Evolutionary conservation across 2,113 vertebrate genomes (phyloP).

Genomic region (Lycaon pictus): DNA sequence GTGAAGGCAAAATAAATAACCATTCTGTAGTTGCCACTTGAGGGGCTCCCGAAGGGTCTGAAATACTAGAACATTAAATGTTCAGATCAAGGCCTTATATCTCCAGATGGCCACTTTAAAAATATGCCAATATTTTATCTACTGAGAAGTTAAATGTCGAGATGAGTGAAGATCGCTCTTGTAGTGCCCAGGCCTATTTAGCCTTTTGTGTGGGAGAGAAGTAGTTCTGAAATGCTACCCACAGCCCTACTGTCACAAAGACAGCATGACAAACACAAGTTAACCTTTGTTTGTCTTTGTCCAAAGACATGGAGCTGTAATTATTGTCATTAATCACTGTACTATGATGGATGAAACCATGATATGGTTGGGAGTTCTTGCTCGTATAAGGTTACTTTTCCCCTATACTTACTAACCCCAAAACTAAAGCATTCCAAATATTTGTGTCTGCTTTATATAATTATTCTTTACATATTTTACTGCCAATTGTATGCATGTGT

Average conservation of each 20-base stretch:
- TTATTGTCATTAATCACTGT: constrained; percentile 48
- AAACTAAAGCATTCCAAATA: background rate
- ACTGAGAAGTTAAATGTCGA: background rate
- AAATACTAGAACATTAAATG: background rate
- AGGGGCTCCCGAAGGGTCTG: background rate
- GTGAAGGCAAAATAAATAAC: background rate
- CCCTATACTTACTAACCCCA: background rate
- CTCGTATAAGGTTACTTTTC: background rate
- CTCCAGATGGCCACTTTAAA: background rate
- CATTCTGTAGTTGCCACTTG: background rate
- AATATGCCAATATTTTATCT: background rate
- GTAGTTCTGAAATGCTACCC: constrained; percentile 16
- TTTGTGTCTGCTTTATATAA: background rate
- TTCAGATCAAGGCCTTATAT: background rate
- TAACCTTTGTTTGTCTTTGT: constrained; percentile 57
- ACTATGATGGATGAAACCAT: constrained; percentile 40
- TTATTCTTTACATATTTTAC: background rate
- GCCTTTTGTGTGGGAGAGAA: background rate
- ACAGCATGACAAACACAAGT: background rate
- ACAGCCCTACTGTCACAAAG: background rate
- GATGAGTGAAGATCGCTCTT: background rate
- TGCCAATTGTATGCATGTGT: background rate
- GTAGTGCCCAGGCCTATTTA: background rate
- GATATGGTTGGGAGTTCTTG: background rate
- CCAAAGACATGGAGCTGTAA: background rate